Evolutionary conservation across 2,797 vertebrate genomes (phyloP).

Genomic region (Synaphobranchus kaupii): DNA sequence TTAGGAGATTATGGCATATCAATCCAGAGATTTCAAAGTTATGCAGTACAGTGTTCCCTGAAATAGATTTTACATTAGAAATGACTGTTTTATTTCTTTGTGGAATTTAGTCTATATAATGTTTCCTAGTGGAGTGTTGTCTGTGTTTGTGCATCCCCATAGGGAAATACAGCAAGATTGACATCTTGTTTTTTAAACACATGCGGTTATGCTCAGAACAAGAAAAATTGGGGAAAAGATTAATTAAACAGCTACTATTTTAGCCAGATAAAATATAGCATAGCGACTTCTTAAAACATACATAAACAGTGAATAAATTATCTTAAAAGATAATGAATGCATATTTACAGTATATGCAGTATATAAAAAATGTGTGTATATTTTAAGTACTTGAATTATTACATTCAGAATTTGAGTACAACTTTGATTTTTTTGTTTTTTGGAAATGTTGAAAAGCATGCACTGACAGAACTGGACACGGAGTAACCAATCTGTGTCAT

Average conservation of each 20-base stretch:
- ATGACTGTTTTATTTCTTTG: neutral
- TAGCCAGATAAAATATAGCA: neutral
- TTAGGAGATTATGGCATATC: neutral
- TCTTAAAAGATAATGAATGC: no score
- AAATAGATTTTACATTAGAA: neutral
- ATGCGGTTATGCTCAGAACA: neutral
- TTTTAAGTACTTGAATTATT: neutral
- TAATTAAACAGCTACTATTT: neutral
- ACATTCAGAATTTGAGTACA: neutral
- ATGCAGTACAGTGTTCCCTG: neutral
- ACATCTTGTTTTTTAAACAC: neutral
- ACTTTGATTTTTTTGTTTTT: neutral
- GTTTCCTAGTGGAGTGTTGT: neutral
- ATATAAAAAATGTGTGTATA: neutral
- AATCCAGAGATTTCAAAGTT: neutral
- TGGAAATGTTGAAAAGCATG: neutral
- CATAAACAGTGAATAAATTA: no score
- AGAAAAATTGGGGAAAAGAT: neutral
- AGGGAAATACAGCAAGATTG: neutral
- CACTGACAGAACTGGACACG: neutral
- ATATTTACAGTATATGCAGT: no score
- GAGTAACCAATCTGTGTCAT: slow-evolving; percentile 6
- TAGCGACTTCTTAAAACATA: neutral
- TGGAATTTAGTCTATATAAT: neutral
- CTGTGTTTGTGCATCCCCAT: neutral